Evolutionary conservation across 2,113 vertebrate species (phyloP).

Genomic region (Microtus richardsoni): DNA sequence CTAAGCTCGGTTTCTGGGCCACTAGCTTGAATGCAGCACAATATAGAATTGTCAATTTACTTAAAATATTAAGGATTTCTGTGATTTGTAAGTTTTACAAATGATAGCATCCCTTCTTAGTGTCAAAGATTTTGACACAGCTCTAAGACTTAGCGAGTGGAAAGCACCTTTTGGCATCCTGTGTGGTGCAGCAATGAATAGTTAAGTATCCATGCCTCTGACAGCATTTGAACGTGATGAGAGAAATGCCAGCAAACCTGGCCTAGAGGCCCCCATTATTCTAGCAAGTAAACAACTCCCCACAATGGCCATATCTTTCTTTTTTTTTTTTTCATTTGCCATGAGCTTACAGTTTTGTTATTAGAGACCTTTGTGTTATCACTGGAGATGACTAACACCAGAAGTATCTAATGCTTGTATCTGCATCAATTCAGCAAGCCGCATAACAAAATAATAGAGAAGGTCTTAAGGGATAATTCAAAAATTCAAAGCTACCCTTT

Average conservation of each 20-base stretch:
- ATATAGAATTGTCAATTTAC: background rate
- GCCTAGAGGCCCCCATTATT: background rate
- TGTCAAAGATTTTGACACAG: background rate
- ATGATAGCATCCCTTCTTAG: background rate
- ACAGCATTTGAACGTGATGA: slow-evolving; percentile 24
- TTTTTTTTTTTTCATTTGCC: slow-evolving; percentile 48
- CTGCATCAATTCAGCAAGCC: slow-evolving; percentile 15
- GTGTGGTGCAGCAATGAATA: background rate
- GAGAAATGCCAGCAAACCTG: background rate
- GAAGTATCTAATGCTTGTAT: background rate
- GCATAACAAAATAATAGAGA: slow-evolving; percentile 20
- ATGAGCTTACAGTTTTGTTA: background rate
- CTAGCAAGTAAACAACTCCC: background rate
- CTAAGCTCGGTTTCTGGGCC: background rate
- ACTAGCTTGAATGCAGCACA: background rate
- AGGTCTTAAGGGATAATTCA: slow-evolving; percentile 38
- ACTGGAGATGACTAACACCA: background rate
- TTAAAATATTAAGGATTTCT: background rate
- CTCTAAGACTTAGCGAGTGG: background rate
- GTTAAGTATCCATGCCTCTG: slow-evolving; percentile 39
- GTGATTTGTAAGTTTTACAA: background rate
- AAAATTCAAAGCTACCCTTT: slow-evolving; percentile 37
- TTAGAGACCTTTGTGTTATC: slow-evolving; percentile 46
- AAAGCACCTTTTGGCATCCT: slow-evolving; percentile 37
- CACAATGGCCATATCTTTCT: background rate